phyloP scores from a whole-genome alignment of 2,113 vertebrate species.

The Phrynosoma platyrhinos region DNA sequence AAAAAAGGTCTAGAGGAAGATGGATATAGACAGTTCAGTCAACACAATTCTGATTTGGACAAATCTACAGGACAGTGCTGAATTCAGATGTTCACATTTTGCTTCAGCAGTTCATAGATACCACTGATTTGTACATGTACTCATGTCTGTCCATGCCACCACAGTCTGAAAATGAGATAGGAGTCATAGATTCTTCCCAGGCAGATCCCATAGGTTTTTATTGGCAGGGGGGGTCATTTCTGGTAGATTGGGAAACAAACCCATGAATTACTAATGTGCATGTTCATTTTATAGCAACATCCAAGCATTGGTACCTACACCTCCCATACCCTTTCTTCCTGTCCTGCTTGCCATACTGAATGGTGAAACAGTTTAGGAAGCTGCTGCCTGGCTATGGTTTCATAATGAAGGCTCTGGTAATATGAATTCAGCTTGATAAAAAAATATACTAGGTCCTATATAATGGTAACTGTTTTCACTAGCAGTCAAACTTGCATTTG shows the following conservation, averaged over 20 bases:
- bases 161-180: neutral
- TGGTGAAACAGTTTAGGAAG: neutral
- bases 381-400: neutral
- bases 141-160: neutral
- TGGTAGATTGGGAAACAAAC: neutral
- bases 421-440: neutral
- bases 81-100: neutral
- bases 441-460: neutral
- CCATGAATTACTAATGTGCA: neutral
- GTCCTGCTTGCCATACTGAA: neutral
- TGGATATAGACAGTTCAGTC: neutral
- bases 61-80: conserved; percentile 9
- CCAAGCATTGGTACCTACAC: neutral
- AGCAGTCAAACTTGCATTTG: neutral
- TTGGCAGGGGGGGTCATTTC: neutral
- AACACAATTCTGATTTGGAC: neutral
- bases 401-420: neutral
- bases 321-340: neutral
- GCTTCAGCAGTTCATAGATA: neutral
- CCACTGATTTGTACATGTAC: neutral
- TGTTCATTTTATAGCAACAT: neutral
- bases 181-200: neutral
- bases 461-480: neutral
- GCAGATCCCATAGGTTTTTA: too few relatives aligned
- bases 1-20: neutral